Conservation (phyloP, 2,888 invertebrate genomes). For the Isoperla grammatica region DNA sequence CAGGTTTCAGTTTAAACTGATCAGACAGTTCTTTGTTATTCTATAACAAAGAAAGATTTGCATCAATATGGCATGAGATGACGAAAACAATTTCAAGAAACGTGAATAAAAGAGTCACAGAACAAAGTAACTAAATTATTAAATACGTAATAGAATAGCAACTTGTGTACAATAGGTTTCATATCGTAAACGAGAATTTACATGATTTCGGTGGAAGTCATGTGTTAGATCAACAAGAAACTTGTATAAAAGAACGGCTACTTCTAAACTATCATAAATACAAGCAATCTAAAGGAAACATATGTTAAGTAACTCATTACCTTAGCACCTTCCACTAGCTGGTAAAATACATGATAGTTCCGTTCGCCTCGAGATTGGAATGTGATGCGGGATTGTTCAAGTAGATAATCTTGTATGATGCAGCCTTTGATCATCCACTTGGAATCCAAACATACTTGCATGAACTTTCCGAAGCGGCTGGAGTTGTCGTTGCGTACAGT, state of each 20-base stretch:
- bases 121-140: no score
- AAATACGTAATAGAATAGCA: no score
- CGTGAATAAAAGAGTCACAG: no score
- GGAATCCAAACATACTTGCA: constrained; percentile 86
- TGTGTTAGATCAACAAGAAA: no score
- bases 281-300: no score
- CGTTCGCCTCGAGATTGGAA: constrained; percentile 83
- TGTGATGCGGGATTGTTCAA: constrained; percentile 86
- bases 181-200: no score
- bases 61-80: no score
- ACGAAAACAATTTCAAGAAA: no score
- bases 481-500: constrained; percentile 92
- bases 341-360: constrained; percentile 90
- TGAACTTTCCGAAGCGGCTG: constrained; percentile 91
- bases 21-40: constrained; percentile 69
- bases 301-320: constrained; percentile 41
- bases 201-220: no score
- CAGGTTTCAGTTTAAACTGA: constrained; percentile 66
- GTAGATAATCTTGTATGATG: constrained; percentile 82
- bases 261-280: no score
- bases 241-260: no score
- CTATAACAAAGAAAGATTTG: constrained; percentile 40
- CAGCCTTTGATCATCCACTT: constrained; percentile 88
- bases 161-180: no score
- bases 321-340: constrained; percentile 80